Evolutionary conservation across 1,140 invertebrate species (phyloP), one percentile per base, ranked within the genome.

Genomic region (Drosophila lowei): DNA sequence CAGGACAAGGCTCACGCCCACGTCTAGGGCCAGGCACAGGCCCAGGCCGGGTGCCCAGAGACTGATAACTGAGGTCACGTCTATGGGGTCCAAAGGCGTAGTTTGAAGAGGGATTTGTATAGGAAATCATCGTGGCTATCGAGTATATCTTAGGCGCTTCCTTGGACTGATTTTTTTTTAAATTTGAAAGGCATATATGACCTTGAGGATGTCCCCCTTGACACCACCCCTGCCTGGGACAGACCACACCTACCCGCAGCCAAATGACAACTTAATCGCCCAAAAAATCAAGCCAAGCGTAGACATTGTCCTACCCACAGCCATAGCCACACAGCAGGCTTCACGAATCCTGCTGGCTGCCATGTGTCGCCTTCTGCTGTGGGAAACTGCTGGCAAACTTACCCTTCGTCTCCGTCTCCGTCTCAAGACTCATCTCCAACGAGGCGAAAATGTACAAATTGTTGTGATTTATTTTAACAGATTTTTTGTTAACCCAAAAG

Each of bases 401-500:
- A 23, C 15, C 25, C 23, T 16, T 46, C 18, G 2, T 1, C 18
- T 1, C 48, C 18, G 2, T 1, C 18, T 1, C 48, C 62, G 43
- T 58, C 47, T 53, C 55, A 18, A 47, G 56, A 47, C 50, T 25
- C 16, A 44, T 44, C 60, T 73, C 81, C 80, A 85, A 80, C 80
- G 81, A 85, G 77, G 72, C 80, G 81, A 85, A 85, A 85, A 86
- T 86, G 81, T 85, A 85, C 81, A 85, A 85, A 85, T 85, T 85
- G 80, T 85, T 85, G 80, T 85, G 80, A 85, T 85, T 85, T 85
- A 85, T 85, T 85, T 85, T 85, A 85, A 85, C 80, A 85, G 80
- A 85, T 86, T 85, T 80, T 85, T 79, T 74, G 81, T 85, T 85
- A 86, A 86, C 77, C 81, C 64, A 80, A 73, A 46, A 50, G 44